Base-by-base conservation (phyloP, 2,888 invertebrate species). In the Apamea crenata region DNA sequence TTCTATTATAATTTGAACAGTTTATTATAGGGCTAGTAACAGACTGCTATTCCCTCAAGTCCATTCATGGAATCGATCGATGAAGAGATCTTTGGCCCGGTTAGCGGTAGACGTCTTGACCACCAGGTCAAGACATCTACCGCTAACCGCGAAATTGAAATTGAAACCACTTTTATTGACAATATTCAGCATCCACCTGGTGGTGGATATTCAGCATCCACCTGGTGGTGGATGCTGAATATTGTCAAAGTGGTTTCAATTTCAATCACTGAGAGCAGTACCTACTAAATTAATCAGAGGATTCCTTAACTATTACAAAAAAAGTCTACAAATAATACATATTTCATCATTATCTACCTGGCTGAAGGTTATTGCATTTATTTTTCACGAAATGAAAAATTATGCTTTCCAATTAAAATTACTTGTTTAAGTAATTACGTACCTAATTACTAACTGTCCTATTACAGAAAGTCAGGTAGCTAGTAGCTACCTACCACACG, bases 1-100 rank as follows among this genome's bases (percentile, higher is more conserved):
- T 67, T 32, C 70, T 61, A 73, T 73, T 87, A 75, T 77, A 72
- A 83, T 80, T 69, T 53, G 14, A 68, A 72, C 44, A 63, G 59
- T 70, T 80, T 73, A 82, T 79, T 82, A 69, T 65, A 53, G 63
- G 53, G 72, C 40, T 69, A 50, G 32, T 29, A 21, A 44, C 29
- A 68, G 29, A 77, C 21, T 56, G n/a, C 21, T 65, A 59, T 74
- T 74, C 66, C 21, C 32, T 63, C 7, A 66, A 18, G 44, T 32
- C 56, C 40, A 71, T 50, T 65, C 12, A 36, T 25, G 65, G 16
- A 65, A 66, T 44, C 50, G 44, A 65, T 59, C 47, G 16, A 59
- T 40, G 29, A 59, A 50, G 29, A 40, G 5, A 79, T 67, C 21
- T n/a, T 29, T 67, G 21, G 0, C 4, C 12, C 44, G 21, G 50